Percentiles rank a stretch among this genome's conserved stretches.
phyloP scores from a whole-genome alignment of 92 coral and sea anemone species.

The Siderastrea radians region DNA sequence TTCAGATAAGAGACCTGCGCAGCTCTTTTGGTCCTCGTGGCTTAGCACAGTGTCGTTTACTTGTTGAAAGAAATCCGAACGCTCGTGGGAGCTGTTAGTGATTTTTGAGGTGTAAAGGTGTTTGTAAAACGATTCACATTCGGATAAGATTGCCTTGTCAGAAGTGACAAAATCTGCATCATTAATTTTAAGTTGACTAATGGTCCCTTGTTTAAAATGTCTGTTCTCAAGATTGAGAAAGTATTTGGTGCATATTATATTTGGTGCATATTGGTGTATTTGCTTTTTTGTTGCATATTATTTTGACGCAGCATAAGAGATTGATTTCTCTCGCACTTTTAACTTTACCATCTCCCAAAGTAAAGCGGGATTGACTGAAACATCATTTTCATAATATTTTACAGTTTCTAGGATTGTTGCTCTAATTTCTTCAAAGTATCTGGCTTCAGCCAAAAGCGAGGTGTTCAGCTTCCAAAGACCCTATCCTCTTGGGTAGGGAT shows the following conservation, averaged over 20 bases:
- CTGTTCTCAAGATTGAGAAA: slow-evolving; percentile 3
- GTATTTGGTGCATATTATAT: neutral
- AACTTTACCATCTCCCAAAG: slow-evolving; percentile 53
- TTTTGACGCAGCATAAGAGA: slow-evolving; percentile 1
- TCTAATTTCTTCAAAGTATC: neutral
- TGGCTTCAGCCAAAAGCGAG: neutral
- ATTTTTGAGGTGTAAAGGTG: neutral
- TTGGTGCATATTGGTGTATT: neutral
- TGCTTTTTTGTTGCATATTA: neutral
- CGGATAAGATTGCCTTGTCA: neutral
- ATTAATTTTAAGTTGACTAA: slow-evolving; percentile 8
- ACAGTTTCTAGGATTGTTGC: slow-evolving; percentile 1
- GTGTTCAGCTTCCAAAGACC: slow-evolving; percentile 9
- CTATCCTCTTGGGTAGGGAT: neutral
- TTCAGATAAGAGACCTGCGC: neutral
- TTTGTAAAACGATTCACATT: neutral
- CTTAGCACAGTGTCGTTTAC: neutral
- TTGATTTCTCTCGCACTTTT: neutral
- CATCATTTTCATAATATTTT: slow-evolving; percentile 18
- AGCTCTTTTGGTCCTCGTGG: neutral
- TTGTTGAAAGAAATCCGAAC: neutral
- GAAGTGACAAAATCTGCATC: neutral
- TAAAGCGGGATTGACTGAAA: neutral
- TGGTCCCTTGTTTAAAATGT: slow-evolving; percentile 6
- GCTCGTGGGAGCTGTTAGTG: neutral